phyloP scores from a whole-genome alignment of 1,140 invertebrate genomes.

The Procambarus virginalis region DNA sequence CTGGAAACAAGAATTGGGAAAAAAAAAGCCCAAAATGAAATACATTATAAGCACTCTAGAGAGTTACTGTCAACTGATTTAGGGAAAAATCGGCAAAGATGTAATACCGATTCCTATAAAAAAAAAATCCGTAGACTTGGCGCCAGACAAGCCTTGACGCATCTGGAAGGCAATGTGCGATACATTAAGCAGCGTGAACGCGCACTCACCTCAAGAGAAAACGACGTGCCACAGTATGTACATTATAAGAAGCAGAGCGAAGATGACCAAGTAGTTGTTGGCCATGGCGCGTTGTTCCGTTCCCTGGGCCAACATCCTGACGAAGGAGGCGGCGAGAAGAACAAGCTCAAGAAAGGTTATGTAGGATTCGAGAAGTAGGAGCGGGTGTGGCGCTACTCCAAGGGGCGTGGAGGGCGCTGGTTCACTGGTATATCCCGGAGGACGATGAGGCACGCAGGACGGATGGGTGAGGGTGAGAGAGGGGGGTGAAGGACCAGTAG shows the following conservation, averaged over 20 bases:
- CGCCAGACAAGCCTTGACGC: no score
- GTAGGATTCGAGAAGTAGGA: neutral
- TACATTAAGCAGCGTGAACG: no score
- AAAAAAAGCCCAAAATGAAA: no score
- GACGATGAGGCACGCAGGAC: neutral
- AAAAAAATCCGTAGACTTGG: no score
- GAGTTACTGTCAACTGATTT: no score
- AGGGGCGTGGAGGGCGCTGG: neutral
- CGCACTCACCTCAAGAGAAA: slow-evolving; percentile 54
- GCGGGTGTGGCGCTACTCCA: neutral
- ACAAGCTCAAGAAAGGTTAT: neutral
- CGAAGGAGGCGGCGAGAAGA: neutral
- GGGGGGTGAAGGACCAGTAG: neutral
- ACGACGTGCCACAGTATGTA: slow-evolving; percentile 49
- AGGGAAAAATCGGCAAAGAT: no score
- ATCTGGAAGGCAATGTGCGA: no score
- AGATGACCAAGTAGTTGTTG: slow-evolving; percentile 62
- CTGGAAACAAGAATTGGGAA: no score
- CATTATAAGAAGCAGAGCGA: slow-evolving; percentile 55
- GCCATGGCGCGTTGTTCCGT: slow-evolving; percentile 60
- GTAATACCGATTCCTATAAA: no score
- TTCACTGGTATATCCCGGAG: neutral
- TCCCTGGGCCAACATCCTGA: slow-evolving; percentile 53
- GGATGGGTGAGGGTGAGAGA: neutral
- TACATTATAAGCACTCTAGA: no score